Evolutionary conservation across 2,113 vertebrate genomes (phyloP), one percentile per base, ranked within the genome.

Genomic region (Catagonus wagneri): DNA sequence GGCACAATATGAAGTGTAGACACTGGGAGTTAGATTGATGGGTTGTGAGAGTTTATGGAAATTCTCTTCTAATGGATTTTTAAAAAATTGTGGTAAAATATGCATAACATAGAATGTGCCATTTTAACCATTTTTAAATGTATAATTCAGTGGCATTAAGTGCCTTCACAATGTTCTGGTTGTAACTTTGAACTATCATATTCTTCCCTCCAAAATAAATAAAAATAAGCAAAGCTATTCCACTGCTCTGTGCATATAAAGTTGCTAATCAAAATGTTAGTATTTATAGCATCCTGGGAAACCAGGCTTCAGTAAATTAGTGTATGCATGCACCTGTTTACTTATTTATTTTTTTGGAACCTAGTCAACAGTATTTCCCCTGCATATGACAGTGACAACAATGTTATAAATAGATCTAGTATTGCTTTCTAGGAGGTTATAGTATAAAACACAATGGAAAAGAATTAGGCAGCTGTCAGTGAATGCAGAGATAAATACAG

Each of bases 121-220:
- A 58, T 61, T 94, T 63, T 61, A n/a, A 27, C 29, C 16, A 61
- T 50, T 95, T 95, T 92, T 81, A 71, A 86, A 5, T n/a, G 1
- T 58, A 52, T 6, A 52, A 34, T 71, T 90, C 19, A 86, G 6
- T 81, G 11, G 17, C 36, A 32, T 65, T 74, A 76, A 34, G 23
- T 23, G 9, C 23, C 65, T 92, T 89, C 7, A 86, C 10, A 65
- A 1, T 90, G 10, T 65, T 84, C 65, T 86, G 13, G 12, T 72
- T 94, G 25, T 93, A 91, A 71, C 29, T 44, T 83, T 91, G 68
- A 93, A 68, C 90, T 90, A 83, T 19, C 75, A n/a, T 65, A 63
- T 44, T 93, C 17, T 87, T 68, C 4, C 19, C 34, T 68, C 20
- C 15, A 19, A 69, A 89, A 96, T 23, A 84, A 94, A 74, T 12